A percentile compares a stretch with the other conserved stretches of the same genome.
Conservation (phyloP, 2,797 vertebrate species). For the Xiphorhynchus erythropygius region DNA sequence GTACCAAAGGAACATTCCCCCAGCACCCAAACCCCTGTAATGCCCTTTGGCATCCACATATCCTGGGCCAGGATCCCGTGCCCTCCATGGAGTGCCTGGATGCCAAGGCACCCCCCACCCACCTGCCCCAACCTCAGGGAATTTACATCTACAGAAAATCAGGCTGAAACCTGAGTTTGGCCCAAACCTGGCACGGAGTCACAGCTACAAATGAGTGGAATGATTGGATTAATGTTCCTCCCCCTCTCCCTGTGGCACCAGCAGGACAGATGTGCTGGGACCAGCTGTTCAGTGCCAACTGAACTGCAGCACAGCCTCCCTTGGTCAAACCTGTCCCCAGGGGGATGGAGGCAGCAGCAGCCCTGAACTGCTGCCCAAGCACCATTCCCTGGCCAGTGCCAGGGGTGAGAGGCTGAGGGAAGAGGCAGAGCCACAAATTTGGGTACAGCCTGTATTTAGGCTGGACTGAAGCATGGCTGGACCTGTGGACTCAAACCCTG, state of each 20-base stretch:
- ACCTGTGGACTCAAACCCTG: background rate
- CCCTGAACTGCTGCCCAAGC: background rate
- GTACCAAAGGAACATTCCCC: background rate
- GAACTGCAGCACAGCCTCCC: rapidly evolving
- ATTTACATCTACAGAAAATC: background rate
- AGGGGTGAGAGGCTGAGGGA: background rate
- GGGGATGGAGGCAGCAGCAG: background rate
- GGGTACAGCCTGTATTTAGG: background rate
- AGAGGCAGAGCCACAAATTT: background rate
- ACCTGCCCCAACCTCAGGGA: background rate
- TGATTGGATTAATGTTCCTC: background rate
- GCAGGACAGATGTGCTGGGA: background rate
- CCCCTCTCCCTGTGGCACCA: background rate
- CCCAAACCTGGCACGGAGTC: background rate
- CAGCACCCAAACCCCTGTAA: background rate
- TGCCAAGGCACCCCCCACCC: rapidly evolving
- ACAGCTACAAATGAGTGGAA: background rate
- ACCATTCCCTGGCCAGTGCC: background rate
- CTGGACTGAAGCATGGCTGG: background rate
- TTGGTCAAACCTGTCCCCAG: background rate
- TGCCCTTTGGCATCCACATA: background rate
- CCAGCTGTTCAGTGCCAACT: background rate
- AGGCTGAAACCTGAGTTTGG: background rate
- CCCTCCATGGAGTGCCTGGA: rapidly evolving
- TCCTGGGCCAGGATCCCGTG: background rate